Percentiles rank a stretch among this genome's conserved stretches.
Evolutionary conservation across 2,797 vertebrate genomes (phyloP).

Genomic region (Hoplostethus mediterraneus): DNA sequence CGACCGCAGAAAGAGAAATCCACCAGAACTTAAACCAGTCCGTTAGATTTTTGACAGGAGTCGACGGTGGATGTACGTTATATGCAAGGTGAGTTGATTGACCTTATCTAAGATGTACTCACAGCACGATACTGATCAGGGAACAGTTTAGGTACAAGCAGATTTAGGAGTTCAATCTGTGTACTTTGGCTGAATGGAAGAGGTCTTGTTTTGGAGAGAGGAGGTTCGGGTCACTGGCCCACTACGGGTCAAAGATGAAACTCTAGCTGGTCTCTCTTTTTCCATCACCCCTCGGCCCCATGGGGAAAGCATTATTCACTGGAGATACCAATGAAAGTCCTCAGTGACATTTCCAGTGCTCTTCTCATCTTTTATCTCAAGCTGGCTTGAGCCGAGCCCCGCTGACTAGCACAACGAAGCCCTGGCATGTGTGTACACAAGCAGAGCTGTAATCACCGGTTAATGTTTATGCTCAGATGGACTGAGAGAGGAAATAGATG

Average conservation of each 20-base stretch:
- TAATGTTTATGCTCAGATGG: conserved; percentile 60
- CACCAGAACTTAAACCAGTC: neutral
- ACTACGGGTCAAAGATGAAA: conserved; percentile 57
- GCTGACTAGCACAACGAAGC: conserved; percentile 18
- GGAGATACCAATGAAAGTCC: conserved; percentile 57
- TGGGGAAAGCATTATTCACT: conserved; percentile 45
- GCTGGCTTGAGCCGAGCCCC: conserved; percentile 43
- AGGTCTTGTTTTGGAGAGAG: conserved; percentile 55
- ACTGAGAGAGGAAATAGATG: conserved; percentile 61
- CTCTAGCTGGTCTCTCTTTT: conserved; percentile 50
- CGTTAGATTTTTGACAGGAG: neutral
- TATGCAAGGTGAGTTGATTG: neutral
- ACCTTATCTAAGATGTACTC: conserved; percentile 18
- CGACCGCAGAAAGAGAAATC: neutral
- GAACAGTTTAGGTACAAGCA: conserved; percentile 52
- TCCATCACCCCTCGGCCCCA: conserved; percentile 31
- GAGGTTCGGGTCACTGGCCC: conserved; percentile 37
- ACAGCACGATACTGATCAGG: conserved; percentile 16
- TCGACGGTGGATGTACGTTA: neutral
- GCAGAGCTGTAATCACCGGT: conserved; percentile 40
- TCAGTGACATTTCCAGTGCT: conserved; percentile 58
- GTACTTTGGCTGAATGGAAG: conserved; percentile 54
- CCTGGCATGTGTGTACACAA: conserved; percentile 58
- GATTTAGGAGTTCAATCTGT: conserved; percentile 47
- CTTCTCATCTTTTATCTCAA: conserved; percentile 67